Conservation (phyloP, 2,888 invertebrate species). For the Drosophila paucipuncta region DNA sequence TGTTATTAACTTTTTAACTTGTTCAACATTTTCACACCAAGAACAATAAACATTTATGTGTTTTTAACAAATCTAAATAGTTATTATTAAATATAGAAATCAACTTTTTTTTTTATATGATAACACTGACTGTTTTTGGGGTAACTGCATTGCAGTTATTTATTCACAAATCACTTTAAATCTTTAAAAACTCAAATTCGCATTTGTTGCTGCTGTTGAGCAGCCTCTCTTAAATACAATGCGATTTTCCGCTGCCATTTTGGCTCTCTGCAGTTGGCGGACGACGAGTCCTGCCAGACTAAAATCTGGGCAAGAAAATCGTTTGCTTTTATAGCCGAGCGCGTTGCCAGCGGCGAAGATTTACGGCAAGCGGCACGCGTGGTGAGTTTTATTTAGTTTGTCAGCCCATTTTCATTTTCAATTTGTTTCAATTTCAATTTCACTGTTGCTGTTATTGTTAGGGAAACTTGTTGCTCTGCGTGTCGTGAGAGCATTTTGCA, state of each 20-base stretch:
- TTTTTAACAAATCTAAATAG: neutral
- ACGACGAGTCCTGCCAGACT: constrained; percentile 54
- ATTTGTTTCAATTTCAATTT: constrained; percentile 26
- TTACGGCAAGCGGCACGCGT: constrained; percentile 36
- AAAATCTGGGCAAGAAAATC: constrained; percentile 53
- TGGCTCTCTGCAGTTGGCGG: constrained; percentile 6
- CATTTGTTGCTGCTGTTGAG: constrained; percentile 3
- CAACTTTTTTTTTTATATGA: neutral
- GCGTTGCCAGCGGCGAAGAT: constrained; percentile 30
- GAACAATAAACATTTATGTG: neutral
- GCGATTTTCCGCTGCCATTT: constrained; percentile 6
- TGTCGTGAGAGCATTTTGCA: constrained; percentile 10
- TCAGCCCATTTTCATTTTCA: constrained; percentile 37
- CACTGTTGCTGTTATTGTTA: constrained; percentile 12
- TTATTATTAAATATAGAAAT: neutral
- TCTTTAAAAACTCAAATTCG: constrained; percentile 26
- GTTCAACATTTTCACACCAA: neutral
- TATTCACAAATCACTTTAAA: constrained; percentile 13
- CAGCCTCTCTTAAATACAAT: neutral
- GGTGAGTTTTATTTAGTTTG: constrained; percentile 61
- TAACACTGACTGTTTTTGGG: neutral
- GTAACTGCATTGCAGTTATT: neutral
- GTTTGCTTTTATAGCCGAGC: constrained; percentile 66
- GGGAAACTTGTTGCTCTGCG: constrained; percentile 64
- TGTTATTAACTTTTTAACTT: neutral